Evolutionary conservation across 2,797 vertebrate species (phyloP).

Genomic region (Naso thynnoides): DNA sequence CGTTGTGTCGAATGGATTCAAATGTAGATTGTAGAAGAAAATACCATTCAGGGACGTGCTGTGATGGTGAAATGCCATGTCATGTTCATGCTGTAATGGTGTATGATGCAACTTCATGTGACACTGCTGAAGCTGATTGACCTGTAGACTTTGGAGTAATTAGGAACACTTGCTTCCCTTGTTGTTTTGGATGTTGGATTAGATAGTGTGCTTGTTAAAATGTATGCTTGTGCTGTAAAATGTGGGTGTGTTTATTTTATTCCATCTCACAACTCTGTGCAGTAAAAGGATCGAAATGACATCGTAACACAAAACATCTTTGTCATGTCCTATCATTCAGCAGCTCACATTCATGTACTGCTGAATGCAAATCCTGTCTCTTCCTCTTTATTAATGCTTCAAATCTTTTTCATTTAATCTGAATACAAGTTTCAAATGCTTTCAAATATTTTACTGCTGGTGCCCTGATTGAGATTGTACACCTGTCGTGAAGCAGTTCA

Average conservation of each 20-base stretch:
- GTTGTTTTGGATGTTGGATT: conserved; percentile 14
- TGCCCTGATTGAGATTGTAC: not conserved
- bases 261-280: not conserved
- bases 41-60: not conserved
- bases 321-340: not conserved
- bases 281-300: not conserved
- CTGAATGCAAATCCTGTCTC: not conserved
- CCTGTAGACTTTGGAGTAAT: conserved; percentile 65
- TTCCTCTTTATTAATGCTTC: not conserved
- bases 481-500: not conserved
- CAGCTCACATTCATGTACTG: not conserved
- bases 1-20: not conserved
- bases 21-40: not conserved
- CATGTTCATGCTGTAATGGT: not conserved
- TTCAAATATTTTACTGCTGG: not conserved
- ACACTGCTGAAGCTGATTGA: conserved; percentile 5
- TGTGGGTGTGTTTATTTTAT: not conserved
- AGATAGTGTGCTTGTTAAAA: conserved; percentile 30
- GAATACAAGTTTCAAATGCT: not conserved
- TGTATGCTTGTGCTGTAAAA: not conserved
- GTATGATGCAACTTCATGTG: conserved; percentile 2
- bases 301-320: conserved; percentile 1
- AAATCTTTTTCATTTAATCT: not conserved
- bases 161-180: conserved; percentile 12
- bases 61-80: not conserved